Conservation (phyloP, 2,888 invertebrate genomes). For the Metopia argyrocephala region DNA sequence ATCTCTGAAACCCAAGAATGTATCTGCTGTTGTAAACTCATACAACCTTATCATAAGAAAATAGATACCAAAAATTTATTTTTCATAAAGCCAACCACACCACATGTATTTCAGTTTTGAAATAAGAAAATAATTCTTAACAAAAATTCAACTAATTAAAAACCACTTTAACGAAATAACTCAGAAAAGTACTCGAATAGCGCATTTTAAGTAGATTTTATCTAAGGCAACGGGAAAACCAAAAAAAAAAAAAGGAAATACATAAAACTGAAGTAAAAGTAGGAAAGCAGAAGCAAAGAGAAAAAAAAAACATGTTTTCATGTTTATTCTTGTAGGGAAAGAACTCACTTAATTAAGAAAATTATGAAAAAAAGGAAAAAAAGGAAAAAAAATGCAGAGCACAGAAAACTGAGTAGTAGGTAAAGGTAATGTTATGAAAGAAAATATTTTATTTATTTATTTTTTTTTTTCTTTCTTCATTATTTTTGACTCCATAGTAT, state of each 20-base stretch:
- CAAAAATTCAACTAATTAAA: slow-evolving; percentile 60
- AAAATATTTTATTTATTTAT: too few relatives aligned
- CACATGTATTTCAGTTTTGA: background rate
- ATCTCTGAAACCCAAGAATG: background rate
- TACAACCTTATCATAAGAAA: background rate
- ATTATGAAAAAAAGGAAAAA: slow-evolving; percentile 49
- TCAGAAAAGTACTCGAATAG: slow-evolving; percentile 52
- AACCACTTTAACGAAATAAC: slow-evolving; percentile 60
- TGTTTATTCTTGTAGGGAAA: slow-evolving; percentile 3
- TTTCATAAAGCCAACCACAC: slow-evolving; percentile 1
- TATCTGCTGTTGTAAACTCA: background rate
- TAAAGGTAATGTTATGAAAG: too few relatives aligned
- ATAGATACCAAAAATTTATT: slow-evolving; percentile 16
- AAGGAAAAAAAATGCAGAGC: background rate
- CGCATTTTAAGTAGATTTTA: slow-evolving; percentile 43
- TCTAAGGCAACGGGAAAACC: slow-evolving; percentile 4
- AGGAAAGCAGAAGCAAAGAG: background rate
- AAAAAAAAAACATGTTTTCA: slow-evolving; percentile 28
- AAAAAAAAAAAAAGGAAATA: slow-evolving; percentile 27
- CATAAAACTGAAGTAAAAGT: background rate
- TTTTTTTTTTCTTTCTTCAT: too few relatives aligned
- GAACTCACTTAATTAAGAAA: slow-evolving; percentile 60
- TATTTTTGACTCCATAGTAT: too few relatives aligned
- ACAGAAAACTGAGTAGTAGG: background rate
- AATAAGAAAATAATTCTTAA: too few relatives aligned